Base-by-base conservation (phyloP, 2,888 invertebrate species). In the Myathropa florea region DNA sequence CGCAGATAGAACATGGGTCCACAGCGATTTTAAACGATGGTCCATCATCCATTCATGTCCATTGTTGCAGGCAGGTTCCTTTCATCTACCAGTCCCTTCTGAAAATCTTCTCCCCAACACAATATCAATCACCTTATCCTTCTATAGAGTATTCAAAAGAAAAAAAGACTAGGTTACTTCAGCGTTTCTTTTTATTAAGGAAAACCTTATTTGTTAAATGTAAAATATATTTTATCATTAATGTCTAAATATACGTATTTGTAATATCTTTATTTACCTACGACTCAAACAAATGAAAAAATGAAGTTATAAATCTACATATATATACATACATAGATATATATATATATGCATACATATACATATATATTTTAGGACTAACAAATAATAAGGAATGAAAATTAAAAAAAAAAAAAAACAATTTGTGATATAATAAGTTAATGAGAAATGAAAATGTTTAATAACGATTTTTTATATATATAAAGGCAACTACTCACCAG, bases 341-440 rank as follows among this genome's bases (percentile, higher is more conserved):
- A 57, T 59, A 61, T 65, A 46, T 67, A 55, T 67, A 71, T 72
- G 33, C 68, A 84, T 57, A 61, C 28, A 68, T n/a, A 71, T 55
- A 53, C 39, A 68, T 83, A 70, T 82, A 65, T 75, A 60, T 39
- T 60, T 65, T 78, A 73, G 65, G 76, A 73, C 70, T 85, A 73
- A 73, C 63, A 70, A 82, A 73, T 65, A 76, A 68, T 65, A 46
- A 72, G 28, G 76, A 77, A 81, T 81, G 59, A 72, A 84, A 76
- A 21, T 12, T 65, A 59, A 67, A 53, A 76, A 65, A 75, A 55
- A 77, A 63, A 81, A 84, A 84, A 80, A 46, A 80, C 85, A 86
- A 85, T 86, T 86, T 86, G 86, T 86, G 86, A 86, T 86, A 86
- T 79, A 86, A 83, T 86, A 86, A 86, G 83, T 86, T 86, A 86